These are phyloP conservation scores for Pampus argenteus DNA, from an alignment of 2,797 vertebrate species.

Conservation along the genomic window DNA sequence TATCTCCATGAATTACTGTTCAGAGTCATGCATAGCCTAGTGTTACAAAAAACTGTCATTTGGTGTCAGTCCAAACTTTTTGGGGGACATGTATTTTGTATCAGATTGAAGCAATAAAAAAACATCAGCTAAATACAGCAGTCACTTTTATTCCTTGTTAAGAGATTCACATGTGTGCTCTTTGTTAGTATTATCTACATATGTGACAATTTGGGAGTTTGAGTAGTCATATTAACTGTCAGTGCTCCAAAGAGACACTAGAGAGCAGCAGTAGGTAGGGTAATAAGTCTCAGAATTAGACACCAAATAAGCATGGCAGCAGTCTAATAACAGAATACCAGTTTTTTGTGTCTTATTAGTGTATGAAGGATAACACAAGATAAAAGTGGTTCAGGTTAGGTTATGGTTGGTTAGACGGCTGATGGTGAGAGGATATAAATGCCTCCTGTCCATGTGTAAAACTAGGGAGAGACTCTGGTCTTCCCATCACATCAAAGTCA, in stretches of 20 bases:
- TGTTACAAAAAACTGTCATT: neutral
- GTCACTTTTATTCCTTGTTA: neutral
- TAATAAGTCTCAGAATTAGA: neutral
- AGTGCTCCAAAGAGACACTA: constrained; percentile 54
- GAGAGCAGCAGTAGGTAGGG: constrained; percentile 69
- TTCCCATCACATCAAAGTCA: constrained; percentile 38
- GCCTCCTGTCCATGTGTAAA: constrained; percentile 4
- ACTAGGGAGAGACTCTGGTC: constrained; percentile 6
- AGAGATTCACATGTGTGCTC: neutral
- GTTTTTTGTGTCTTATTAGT: neutral
- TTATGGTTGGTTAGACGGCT: neutral
- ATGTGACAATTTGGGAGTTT: neutral
- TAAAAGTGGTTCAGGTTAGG: neutral
- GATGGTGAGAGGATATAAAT: constrained; percentile 1
- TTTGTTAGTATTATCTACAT: neutral
- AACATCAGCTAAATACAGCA: neutral
- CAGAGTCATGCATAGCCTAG: neutral
- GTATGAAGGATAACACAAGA: neutral
- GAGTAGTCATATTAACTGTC: neutral
- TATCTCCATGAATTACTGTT: neutral
- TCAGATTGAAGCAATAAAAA: neutral
- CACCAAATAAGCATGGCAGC: neutral
- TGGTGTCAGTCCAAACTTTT: neutral
- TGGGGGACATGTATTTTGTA: neutral
- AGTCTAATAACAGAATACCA: neutral